phyloP scores from a whole-genome alignment of 2,888 invertebrate genomes.

The Hydraecia micacea region DNA sequence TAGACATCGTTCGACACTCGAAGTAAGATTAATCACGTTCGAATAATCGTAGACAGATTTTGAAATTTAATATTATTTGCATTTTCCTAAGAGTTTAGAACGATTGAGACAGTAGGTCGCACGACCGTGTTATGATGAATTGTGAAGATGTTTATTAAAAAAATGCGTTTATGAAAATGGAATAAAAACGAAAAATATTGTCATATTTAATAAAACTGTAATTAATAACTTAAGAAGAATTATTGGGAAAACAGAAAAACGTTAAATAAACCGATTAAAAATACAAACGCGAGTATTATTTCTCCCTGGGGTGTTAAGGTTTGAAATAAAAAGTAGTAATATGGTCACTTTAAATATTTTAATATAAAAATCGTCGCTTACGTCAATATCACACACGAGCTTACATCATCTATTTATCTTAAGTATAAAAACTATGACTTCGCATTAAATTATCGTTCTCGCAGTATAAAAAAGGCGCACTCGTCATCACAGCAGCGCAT shows the following conservation, averaged over 20 bases:
- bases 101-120: conserved; percentile 90
- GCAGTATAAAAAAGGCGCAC: conserved; percentile 84
- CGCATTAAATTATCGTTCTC: conserved; percentile 88
- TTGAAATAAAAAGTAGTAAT: conserved; percentile 61
- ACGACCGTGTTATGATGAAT: conserved; percentile 89
- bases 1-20: conserved; percentile 85
- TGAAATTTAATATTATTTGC: conserved; percentile 89
- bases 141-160: conserved; percentile 90
- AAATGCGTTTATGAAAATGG: conserved; percentile 90
- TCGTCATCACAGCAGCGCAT: conserved; percentile 85
- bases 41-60: conserved; percentile 89
- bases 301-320: conserved; percentile 44
- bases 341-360: conserved; percentile 84
- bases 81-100: conserved; percentile 89
- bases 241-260: conserved; percentile 89
- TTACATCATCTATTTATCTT: conserved; percentile 90
- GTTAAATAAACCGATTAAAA: conserved; percentile 90
- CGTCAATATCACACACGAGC: conserved; percentile 90
- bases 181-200: conserved; percentile 90
- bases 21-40: conserved; percentile 89
- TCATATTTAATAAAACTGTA: conserved; percentile 89
- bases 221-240: conserved; percentile 90
- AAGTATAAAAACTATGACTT: conserved; percentile 91
- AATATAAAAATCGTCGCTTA: conserved; percentile 88
- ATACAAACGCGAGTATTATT: conserved; percentile 85